Evolutionary conservation across 2,797 vertebrate genomes (phyloP).

Genomic region (Rhinatrema bivittatum): DNA sequence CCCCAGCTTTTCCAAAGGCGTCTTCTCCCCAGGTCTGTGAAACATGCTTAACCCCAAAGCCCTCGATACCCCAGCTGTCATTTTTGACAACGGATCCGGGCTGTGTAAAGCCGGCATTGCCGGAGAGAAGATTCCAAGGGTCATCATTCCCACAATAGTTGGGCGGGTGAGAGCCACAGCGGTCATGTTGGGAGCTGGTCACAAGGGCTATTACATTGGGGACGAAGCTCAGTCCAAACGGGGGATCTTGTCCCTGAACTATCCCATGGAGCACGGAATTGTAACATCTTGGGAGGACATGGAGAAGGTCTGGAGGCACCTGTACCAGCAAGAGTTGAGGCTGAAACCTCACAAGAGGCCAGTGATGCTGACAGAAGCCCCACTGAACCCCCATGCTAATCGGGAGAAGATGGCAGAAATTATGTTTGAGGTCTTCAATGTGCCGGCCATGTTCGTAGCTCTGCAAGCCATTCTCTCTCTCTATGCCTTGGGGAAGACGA

Average conservation of each 20-base stretch:
- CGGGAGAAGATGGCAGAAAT: slow-evolving; percentile 1
- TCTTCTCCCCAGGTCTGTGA: too few species aligned
- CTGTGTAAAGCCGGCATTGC: slow-evolving; percentile 2
- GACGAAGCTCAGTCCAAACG: slow-evolving; percentile 5
- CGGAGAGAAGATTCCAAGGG: background rate
- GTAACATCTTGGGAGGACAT: background rate
- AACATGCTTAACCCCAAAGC: accelerated
- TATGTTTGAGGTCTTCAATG: slow-evolving; percentile 14
- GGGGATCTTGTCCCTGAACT: background rate
- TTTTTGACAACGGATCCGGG: slow-evolving; percentile 5
- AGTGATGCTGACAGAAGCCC: background rate
- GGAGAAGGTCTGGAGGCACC: slow-evolving; percentile 12
- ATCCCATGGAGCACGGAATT: background rate
- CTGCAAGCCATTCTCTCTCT: slow-evolving; percentile 7
- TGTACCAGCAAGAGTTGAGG: background rate
- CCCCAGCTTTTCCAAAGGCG: too few species aligned
- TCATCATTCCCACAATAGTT: background rate
- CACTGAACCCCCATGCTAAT: background rate
- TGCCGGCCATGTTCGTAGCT: slow-evolving; percentile 12
- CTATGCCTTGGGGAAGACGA: background rate
- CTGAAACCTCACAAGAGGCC: background rate
- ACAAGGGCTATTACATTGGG: background rate
- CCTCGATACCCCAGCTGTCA: background rate
- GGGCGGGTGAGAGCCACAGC: slow-evolving; percentile 5
- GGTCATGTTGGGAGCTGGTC: background rate